These are phyloP conservation scores for Troglohyphantes excavatus DNA, from an alignment of 2,888 invertebrate genomes.

Conservation along the genomic window DNA sequence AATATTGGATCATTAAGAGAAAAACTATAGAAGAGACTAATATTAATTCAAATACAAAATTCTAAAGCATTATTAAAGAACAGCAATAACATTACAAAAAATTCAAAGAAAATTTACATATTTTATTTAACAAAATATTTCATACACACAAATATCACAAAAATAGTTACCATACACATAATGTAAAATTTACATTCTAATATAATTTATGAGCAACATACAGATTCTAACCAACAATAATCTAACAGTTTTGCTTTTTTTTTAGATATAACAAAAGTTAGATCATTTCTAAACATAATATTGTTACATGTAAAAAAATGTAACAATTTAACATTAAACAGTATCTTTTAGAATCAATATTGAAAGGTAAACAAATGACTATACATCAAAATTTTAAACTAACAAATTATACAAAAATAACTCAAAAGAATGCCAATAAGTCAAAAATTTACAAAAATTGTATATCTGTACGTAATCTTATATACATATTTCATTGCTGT, in stretches of 20 bases:
- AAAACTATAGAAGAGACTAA: no score
- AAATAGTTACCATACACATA: constrained; percentile 66
- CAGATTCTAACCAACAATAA: background rate
- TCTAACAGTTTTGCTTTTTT: constrained; percentile 28
- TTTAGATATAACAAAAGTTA: background rate
- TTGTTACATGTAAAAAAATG: background rate
- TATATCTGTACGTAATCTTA: background rate
- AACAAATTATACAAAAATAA: background rate
- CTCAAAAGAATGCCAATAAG: no score
- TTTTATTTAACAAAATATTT: constrained; percentile 75
- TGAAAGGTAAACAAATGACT: background rate
- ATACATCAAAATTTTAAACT: background rate
- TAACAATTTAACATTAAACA: background rate
- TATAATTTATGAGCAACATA: constrained; percentile 28
- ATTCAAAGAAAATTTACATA: constrained; percentile 27
- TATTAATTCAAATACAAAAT: no score
- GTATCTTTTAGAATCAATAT: background rate
- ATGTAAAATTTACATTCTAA: constrained; percentile 66
- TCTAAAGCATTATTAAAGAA: no score
- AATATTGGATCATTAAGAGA: no score
- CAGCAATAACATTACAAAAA: no score
- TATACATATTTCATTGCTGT: background rate
- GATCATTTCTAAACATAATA: constrained; percentile 14
- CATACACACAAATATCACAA: constrained; percentile 68
- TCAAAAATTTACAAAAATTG: no score